Conservation (phyloP, 1,140 invertebrate genomes). For the Trachelipus rathkii region DNA sequence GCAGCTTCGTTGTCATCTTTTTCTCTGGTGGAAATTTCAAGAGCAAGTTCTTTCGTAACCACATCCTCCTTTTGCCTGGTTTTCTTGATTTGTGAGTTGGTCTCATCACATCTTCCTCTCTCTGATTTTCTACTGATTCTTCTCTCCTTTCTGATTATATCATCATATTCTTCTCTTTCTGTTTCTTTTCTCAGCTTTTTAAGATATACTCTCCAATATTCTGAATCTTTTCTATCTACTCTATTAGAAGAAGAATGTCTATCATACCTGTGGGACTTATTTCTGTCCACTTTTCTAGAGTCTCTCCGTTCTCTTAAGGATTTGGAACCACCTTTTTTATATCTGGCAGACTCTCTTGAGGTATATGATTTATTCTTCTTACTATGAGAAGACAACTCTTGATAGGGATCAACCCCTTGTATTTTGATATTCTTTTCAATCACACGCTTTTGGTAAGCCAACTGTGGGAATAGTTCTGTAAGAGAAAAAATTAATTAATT, state of each 20-base stretch:
- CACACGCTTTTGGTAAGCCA: not conserved
- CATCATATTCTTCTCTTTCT: too few species aligned
- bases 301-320: not conserved
- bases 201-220: not conserved
- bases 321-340: not conserved
- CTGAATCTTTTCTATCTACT: not conserved
- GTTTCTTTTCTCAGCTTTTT: too few species aligned
- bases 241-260: not conserved
- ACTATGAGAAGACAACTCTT: not conserved
- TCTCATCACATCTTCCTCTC: too few species aligned
- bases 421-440: constrained; percentile 6
- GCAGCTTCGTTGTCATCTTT: too few species aligned
- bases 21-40: too few species aligned
- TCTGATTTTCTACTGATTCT: too few species aligned
- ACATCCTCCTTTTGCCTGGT: too few species aligned
- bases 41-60: too few species aligned
- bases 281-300: not conserved
- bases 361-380: not conserved
- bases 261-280: not conserved
- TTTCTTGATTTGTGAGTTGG: too few species aligned
- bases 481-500: not conserved
- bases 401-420: not conserved
- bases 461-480: not conserved
- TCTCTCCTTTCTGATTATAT: too few species aligned
- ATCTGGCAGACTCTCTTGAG: not conserved